Evolutionary conservation across 2,113 vertebrate species (phyloP), one percentile per base, ranked within the genome.

Genomic region (Onychostruthus taczanowskii): DNA sequence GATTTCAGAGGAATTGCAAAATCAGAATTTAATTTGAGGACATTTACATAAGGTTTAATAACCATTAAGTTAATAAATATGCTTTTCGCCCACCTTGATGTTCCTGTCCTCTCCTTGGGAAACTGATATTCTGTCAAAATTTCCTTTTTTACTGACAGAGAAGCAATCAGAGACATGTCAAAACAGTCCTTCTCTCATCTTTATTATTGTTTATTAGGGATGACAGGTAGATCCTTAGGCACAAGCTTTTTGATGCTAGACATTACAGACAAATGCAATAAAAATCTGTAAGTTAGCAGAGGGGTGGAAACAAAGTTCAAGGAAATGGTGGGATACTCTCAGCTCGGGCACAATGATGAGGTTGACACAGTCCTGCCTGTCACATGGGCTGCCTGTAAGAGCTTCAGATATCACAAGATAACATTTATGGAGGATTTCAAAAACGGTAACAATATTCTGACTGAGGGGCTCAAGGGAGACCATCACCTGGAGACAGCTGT

Each of bases 281-380:
- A 70, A 77, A 75, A 55, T 30, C 20, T 66, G 2, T 22, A 26
- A 5, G 22, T n/a, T 3, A 76, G 24, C 9, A 37, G 41, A 77
- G 37, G 8, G 4, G 1, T 46, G 11, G n/a, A 61, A 49, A 47
- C 5, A 72, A 10, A 75, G 49, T 31, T 86, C 37, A 61, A 28
- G 53, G 37, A 69, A 69, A 73, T 0, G 0, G 13, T 52, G 84
- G 22, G 41, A 24, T 12, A 10, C 13, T 31, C 28, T 82, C 39
- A 63, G 14, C 19, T 66, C 24, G 41, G 67, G n/a, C 31, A 31
- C 43, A 24, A 37, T 27, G 39, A 64, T 30, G 24, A 47, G 19
- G 14, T 17, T 15, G 39, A 67, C 43, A 28, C 7, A 5, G n/a
- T 63, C 0, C 0, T 72, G 59, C n/a, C 33, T 7, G 1, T 15